Conservation (phyloP, 2,888 invertebrate genomes). For the Cylindroiulus punctatus region DNA sequence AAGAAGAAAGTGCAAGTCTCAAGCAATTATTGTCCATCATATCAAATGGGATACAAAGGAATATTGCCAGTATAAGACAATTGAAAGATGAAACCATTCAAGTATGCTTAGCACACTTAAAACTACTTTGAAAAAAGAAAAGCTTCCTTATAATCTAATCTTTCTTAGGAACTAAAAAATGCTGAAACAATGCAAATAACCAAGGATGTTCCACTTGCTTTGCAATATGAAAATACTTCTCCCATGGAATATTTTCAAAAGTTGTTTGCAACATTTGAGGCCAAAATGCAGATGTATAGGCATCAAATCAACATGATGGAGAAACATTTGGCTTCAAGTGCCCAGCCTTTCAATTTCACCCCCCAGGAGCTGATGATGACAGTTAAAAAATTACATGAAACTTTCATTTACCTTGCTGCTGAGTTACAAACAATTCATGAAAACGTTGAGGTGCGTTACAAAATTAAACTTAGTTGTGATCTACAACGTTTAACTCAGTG, state of each 20-base stretch:
- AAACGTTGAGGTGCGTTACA: slow-evolving; percentile 71
- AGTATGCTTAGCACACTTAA: slow-evolving; percentile 64
- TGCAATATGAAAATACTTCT: slow-evolving; percentile 80
- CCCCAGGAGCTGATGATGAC: slow-evolving; percentile 80
- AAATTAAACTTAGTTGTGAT: not conserved
- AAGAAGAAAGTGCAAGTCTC: slow-evolving; percentile 73
- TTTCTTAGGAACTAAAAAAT: slow-evolving; percentile 71
- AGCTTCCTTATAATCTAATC: not conserved
- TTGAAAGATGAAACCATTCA: slow-evolving; percentile 78
- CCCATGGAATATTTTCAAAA: slow-evolving; percentile 78
- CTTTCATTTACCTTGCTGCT: slow-evolving; percentile 87
- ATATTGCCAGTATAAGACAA: slow-evolving; percentile 73
- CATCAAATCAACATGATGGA: slow-evolving; percentile 79
- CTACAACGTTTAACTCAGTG: not conserved
- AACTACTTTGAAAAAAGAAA: not conserved
- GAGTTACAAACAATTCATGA: slow-evolving; percentile 82
- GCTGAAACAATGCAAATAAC: slow-evolving; percentile 83
- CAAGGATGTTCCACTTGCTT: slow-evolving; percentile 78
- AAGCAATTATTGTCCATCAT: slow-evolving; percentile 73
- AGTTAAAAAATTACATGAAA: slow-evolving; percentile 84
- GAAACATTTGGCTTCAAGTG: slow-evolving; percentile 75
- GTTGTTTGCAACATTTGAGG: slow-evolving; percentile 76
- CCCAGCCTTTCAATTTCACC: slow-evolving; percentile 73
- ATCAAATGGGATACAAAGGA: slow-evolving; percentile 73
- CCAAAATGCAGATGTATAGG: slow-evolving; percentile 74